Percentiles rank a stretch among this genome's conserved stretches.
Evolutionary conservation across 1,140 invertebrate species (phyloP).

Genomic region (Cardiocondyla obscurior): DNA sequence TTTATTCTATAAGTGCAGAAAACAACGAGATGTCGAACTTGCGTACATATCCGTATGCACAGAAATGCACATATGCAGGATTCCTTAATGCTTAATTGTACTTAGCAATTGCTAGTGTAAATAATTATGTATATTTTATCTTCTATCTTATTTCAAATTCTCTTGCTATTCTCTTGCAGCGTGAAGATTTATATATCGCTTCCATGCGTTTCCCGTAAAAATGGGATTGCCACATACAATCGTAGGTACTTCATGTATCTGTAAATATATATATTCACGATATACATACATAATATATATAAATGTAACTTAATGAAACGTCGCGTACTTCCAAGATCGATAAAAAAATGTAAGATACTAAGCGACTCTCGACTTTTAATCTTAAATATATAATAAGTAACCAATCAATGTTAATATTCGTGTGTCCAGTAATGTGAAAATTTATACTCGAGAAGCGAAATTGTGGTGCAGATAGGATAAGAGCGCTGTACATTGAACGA

Average conservation of each 20-base stretch:
- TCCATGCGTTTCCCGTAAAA: slow-evolving; percentile 17
- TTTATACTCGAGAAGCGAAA: slow-evolving; percentile 53
- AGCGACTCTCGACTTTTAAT: slow-evolving; percentile 29
- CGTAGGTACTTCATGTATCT: slow-evolving; percentile 51
- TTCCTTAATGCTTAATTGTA: neutral
- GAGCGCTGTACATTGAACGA: slow-evolving; percentile 62
- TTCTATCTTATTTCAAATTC: slow-evolving; percentile 57
- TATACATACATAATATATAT: slow-evolving; percentile 16
- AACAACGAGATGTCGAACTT: neutral
- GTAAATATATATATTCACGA: slow-evolving; percentile 63
- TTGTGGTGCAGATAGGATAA: slow-evolving; percentile 55
- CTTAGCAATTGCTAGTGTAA: slow-evolving; percentile 50
- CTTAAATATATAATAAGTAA: slow-evolving; percentile 46
- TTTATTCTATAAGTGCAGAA: neutral
- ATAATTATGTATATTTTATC: slow-evolving; percentile 52
- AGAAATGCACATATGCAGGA: neutral
- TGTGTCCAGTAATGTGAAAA: slow-evolving; percentile 45
- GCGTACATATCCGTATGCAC: neutral
- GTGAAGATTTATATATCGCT: slow-evolving; percentile 25
- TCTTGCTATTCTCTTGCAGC: slow-evolving; percentile 26
- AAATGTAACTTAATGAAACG: slow-evolving; percentile 58
- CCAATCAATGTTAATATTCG: slow-evolving; percentile 62
- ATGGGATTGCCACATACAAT: slow-evolving; percentile 33
- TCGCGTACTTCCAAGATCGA: slow-evolving; percentile 67
- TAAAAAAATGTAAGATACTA: slow-evolving; percentile 68